A percentile compares a stretch with the other conserved stretches of the same genome.
phyloP scores from a whole-genome alignment of 2,113 vertebrate genomes.

The Condylura cristata region DNA sequence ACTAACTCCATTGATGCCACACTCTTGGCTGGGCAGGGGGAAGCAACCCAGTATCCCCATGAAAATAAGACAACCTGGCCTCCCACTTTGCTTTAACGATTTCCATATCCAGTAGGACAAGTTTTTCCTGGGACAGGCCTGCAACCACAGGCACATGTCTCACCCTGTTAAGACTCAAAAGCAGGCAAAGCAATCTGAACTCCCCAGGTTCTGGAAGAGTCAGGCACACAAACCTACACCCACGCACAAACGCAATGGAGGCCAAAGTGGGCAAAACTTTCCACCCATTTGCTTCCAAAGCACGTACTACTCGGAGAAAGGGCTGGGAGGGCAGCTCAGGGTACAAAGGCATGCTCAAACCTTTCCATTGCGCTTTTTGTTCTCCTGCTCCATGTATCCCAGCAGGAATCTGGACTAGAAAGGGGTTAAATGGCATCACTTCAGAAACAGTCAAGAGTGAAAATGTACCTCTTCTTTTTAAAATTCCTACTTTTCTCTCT shows the following conservation, averaged over 20 bases:
- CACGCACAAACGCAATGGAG: constrained; percentile 70
- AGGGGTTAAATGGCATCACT: background rate
- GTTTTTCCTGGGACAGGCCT: constrained; percentile 84
- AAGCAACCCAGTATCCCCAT: constrained; percentile 79
- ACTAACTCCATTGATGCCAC: constrained; percentile 44
- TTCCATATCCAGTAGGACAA: constrained; percentile 82
- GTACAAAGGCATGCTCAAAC: constrained; percentile 33
- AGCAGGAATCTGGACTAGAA: background rate
- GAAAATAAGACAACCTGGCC: constrained; percentile 81
- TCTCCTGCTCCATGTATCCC: background rate
- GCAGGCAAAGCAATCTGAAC: constrained; percentile 72
- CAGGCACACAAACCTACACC: constrained; percentile 65
- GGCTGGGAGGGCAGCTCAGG: background rate
- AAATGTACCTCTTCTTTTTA: constrained; percentile 4
- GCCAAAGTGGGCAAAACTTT: constrained; percentile 79
- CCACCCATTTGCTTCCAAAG: constrained; percentile 67
- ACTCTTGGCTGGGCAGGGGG: constrained; percentile 71
- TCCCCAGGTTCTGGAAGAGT: constrained; percentile 61
- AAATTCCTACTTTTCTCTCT: background rate
- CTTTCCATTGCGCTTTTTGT: constrained; percentile 32
- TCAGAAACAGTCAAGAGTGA: constrained; percentile 1
- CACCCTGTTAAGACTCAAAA: constrained; percentile 82
- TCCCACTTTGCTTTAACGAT: constrained; percentile 78
- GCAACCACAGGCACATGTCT: constrained; percentile 84
- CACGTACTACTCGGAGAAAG: background rate